phyloP scores from a whole-genome alignment of 2,113 vertebrate species.

The Quiscalus mexicanus region DNA sequence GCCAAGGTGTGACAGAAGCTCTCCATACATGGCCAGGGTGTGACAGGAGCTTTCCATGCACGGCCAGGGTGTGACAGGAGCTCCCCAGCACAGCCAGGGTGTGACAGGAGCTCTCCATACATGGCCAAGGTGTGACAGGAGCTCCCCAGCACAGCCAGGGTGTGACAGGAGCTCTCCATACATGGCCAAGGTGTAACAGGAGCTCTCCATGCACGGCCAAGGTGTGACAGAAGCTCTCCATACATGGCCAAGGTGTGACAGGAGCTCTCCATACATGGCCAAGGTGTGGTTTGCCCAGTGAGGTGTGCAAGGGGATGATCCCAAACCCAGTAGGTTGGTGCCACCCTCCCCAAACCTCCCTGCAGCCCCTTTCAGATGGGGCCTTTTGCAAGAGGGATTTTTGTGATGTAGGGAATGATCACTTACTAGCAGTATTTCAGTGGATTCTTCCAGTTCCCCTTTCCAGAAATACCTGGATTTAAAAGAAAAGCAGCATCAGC shows the following conservation, averaged over 20 bases:
- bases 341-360: not conserved
- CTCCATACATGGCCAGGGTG: too few species aligned
- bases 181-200: too few species aligned
- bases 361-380: not conserved
- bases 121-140: not conserved
- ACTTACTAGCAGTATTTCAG: slow-evolving; percentile 85
- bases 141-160: not conserved
- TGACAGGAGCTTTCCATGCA: too few species aligned
- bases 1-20: too few species aligned
- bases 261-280: not conserved
- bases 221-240: not conserved
- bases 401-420: accelerated
- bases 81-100: not conserved
- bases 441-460: slow-evolving; percentile 84
- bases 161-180: not conserved
- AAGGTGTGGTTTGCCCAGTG: too few species aligned
- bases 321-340: not conserved
- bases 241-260: too few species aligned
- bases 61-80: not conserved
- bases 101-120: not conserved
- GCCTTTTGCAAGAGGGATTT: not conserved
- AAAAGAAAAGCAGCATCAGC: not conserved
- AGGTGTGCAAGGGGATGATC: not conserved
- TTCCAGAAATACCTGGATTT: slow-evolving; percentile 87
- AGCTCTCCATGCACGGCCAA: too few species aligned